Conservation (phyloP, 1,140 invertebrate species). For the Oscheius sp. region DNA sequence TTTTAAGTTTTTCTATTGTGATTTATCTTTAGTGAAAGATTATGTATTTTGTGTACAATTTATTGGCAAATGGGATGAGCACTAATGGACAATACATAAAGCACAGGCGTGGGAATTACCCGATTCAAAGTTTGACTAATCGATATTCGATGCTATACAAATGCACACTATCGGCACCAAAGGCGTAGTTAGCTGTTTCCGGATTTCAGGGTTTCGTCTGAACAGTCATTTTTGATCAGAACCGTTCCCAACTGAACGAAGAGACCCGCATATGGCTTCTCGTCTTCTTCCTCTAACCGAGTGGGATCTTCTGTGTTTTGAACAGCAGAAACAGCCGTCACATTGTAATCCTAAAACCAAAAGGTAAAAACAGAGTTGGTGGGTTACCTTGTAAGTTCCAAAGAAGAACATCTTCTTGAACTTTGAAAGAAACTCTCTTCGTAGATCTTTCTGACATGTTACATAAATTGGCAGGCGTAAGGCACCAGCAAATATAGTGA, state of each 20-base stretch:
- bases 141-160: no score
- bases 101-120: not conserved
- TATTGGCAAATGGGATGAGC: no score
- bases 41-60: no score
- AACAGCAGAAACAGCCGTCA: not conserved
- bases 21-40: no score
- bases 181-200: not conserved
- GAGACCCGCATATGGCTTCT: not conserved
- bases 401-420: conserved; percentile 5
- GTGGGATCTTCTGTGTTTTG: not conserved
- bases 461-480: conserved; percentile 40
- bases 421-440: conserved; percentile 25
- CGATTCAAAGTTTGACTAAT: not conserved
- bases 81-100: no score
- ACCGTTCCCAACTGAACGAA: not conserved
- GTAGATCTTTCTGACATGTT: conserved; percentile 26
- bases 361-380: no score
- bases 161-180: no score
- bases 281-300: not conserved
- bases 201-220: not conserved
- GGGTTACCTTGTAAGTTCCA: not conserved
- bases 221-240: not conserved
- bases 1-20: no score
- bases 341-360: not conserved
- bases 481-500: conserved; percentile 47